These are phyloP conservation scores for Telmatherina bonti DNA, from an alignment of 2,797 vertebrate species.

Conservation along the genomic window DNA sequence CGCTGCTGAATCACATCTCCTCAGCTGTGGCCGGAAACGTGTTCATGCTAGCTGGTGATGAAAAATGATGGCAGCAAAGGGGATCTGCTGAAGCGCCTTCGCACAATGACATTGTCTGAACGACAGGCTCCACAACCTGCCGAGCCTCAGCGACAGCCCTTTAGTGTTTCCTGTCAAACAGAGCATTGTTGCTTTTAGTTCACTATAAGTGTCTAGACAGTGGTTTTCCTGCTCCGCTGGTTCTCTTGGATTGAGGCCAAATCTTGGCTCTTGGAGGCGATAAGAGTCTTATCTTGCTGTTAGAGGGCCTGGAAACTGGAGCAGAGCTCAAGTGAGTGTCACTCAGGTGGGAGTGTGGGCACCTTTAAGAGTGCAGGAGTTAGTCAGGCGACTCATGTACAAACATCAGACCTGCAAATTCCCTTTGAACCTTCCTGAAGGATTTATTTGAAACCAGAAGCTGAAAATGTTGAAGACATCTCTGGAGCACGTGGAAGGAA, in stretches of 20 bases:
- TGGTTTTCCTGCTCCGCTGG: slow-evolving; percentile 87
- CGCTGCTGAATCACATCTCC: not conserved
- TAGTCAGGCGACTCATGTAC: slow-evolving; percentile 59
- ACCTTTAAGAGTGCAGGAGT: slow-evolving; percentile 75
- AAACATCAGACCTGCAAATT: slow-evolving; percentile 42
- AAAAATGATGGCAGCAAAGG: slow-evolving; percentile 76
- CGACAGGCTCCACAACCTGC: slow-evolving; percentile 76
- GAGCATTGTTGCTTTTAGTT: slow-evolving; percentile 85
- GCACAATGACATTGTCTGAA: slow-evolving; percentile 85
- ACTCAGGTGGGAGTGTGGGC: slow-evolving; percentile 85
- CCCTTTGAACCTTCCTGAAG: slow-evolving; percentile 28
- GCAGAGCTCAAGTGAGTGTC: slow-evolving; percentile 84
- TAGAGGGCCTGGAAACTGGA: slow-evolving; percentile 82
- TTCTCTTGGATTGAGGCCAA: slow-evolving; percentile 88
- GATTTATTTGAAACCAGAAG: slow-evolving; percentile 25
- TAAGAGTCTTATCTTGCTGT: slow-evolving; percentile 88
- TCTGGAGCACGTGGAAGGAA: not conserved
- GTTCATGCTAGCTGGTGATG: slow-evolving; percentile 76
- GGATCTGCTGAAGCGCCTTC: slow-evolving; percentile 81
- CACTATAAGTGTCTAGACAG: slow-evolving; percentile 88
- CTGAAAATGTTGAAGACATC: slow-evolving; percentile 8
- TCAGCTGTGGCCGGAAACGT: slow-evolving; percentile 50
- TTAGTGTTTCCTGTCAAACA: slow-evolving; percentile 87
- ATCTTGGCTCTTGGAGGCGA: slow-evolving; percentile 86
- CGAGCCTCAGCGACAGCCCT: slow-evolving; percentile 81